Evolutionary conservation across 2,113 vertebrate genomes (phyloP).

Genomic region (Rousettus leschenaultii): DNA sequence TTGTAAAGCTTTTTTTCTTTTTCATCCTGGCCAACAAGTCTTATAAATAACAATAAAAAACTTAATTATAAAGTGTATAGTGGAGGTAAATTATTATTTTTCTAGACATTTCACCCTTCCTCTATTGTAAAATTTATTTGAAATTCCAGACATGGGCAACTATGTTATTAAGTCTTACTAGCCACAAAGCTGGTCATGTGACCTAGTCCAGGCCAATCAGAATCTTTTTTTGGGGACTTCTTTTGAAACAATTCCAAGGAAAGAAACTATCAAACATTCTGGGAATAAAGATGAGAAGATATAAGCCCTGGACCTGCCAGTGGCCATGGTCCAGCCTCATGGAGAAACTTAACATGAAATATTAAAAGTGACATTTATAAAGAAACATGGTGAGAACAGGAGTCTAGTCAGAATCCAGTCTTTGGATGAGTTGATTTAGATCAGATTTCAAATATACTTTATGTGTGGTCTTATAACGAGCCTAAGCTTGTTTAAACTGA

Average conservation of each 20-base stretch:
- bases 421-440: not conserved
- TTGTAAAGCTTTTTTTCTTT: not conserved
- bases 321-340: not conserved
- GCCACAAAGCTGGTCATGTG: not conserved
- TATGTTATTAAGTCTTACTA: not conserved
- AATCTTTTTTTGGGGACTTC: not conserved
- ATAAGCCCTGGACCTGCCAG: not conserved
- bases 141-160: not conserved
- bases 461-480: not conserved
- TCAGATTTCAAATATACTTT: not conserved
- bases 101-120: not conserved
- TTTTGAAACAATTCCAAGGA: slow-evolving; percentile 4
- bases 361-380: not conserved
- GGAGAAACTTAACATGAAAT: not conserved
- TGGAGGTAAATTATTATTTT: not conserved
- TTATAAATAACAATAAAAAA: not conserved
- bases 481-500: not conserved
- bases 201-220: not conserved
- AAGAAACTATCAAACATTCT: not conserved
- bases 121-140: not conserved
- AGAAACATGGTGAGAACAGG: not conserved
- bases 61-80: not conserved
- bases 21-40: not conserved
- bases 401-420: not conserved
- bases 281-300: not conserved